Evolutionary conservation across 2,797 vertebrate species (phyloP).

Genomic region (Natrix natrix): DNA sequence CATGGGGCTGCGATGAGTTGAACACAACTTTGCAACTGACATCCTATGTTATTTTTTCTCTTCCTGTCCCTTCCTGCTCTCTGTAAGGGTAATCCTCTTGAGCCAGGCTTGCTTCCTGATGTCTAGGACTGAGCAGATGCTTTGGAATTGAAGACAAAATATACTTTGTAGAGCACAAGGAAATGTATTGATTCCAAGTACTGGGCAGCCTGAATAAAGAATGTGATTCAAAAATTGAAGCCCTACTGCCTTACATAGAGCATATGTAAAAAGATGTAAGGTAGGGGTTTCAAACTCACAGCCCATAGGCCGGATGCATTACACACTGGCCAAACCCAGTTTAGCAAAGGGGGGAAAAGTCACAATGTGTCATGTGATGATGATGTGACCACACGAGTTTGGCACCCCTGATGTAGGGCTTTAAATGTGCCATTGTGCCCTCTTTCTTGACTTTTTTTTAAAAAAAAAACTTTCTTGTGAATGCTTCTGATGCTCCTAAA

Average conservation of each 20-base stretch:
- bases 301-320: too few relatives aligned
- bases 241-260: neutral
- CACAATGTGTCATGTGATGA: too few relatives aligned
- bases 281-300: too few relatives aligned
- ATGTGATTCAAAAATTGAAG: neutral
- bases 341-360: too few relatives aligned
- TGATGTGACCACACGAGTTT: fast-evolving
- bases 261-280: neutral
- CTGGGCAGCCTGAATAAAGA: neutral
- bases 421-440: neutral
- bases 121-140: neutral
- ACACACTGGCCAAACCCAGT: too few relatives aligned
- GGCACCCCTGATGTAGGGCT: neutral
- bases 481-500: neutral
- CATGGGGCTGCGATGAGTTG: too few relatives aligned
- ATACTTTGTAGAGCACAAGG: neutral
- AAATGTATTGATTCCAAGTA: neutral
- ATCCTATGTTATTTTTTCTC: neutral
- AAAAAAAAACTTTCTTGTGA: neutral
- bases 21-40: too few relatives aligned
- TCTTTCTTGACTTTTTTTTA: neutral
- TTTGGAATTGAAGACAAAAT: neutral
- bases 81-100: neutral
- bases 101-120: neutral
- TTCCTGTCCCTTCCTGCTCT: neutral